Percentiles rank a stretch among this genome's conserved stretches.
Conservation (phyloP, 1,140 invertebrate species). For the Mizuhopecten yessoensis region DNA sequence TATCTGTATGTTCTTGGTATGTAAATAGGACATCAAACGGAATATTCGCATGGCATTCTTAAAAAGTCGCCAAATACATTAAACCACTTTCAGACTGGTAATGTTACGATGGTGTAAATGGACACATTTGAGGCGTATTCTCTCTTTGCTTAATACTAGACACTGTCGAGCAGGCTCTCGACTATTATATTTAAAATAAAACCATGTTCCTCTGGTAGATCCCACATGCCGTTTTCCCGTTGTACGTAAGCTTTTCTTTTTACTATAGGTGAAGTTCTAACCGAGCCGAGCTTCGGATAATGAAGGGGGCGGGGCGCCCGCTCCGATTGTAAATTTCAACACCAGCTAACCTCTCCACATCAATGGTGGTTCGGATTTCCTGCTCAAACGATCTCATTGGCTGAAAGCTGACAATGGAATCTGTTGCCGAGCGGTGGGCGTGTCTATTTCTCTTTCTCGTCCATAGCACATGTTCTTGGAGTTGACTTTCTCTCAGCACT, state of each 20-base stretch:
- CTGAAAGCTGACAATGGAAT: conserved; percentile 33
- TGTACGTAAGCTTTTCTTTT: conserved; percentile 16
- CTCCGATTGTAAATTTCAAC: conserved; percentile 33
- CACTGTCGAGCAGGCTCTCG: not conserved
- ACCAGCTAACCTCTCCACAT: conserved; percentile 37
- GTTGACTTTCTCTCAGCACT: not conserved
- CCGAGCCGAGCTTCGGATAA: conserved; percentile 6
- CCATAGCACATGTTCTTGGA: conserved; percentile 25
- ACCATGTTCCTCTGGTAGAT: not conserved
- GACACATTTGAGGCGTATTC: conserved; percentile 25
- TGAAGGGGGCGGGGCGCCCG: conserved; percentile 24
- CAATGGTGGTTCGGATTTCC: conserved; percentile 31
- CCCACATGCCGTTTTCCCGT: conserved; percentile 35
- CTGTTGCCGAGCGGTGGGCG: conserved; percentile 21
- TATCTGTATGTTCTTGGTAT: not conserved
- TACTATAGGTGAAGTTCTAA: conserved; percentile 28
- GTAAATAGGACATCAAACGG: conserved; percentile 2
- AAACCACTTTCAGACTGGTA: not conserved
- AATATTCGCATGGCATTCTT: not conserved
- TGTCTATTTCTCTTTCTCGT: conserved; percentile 12
- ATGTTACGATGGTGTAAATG: conserved; percentile 25
- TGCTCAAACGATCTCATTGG: conserved; percentile 29
- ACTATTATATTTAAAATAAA: conserved; percentile 24
- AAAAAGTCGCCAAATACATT: conserved; percentile 3
- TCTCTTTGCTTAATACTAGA: not conserved